Conservation (phyloP, 2,113 vertebrate species). For the Petrocephalus zakoni region DNA sequence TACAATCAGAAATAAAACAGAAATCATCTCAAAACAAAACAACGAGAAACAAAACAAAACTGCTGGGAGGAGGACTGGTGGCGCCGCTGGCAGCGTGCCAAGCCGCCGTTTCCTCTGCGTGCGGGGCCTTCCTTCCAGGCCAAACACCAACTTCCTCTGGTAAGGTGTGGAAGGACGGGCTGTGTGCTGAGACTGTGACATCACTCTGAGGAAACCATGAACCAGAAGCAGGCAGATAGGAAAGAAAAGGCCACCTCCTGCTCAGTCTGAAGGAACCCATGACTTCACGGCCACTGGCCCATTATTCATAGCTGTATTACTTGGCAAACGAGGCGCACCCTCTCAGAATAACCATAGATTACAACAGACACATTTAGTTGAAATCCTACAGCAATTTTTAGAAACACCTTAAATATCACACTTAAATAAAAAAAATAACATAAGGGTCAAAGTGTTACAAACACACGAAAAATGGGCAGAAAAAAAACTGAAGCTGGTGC, state of each 20-base stretch:
- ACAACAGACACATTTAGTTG: background rate
- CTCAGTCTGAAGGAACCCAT: background rate
- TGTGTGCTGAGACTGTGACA: background rate
- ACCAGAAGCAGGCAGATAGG: background rate
- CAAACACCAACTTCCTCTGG: slow-evolving; percentile 1
- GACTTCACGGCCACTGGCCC: background rate
- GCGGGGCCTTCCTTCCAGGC: background rate
- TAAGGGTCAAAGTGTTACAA: background rate
- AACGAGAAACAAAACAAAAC: background rate
- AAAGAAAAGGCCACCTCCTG: background rate
- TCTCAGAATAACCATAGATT: background rate
- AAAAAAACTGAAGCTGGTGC: background rate
- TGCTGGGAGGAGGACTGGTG: background rate
- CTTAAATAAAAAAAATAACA: background rate
- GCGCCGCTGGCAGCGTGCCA: background rate
- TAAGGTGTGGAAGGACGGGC: background rate
- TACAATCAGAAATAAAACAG: slow-evolving; percentile 1
- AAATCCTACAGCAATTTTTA: background rate
- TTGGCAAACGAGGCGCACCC: background rate
- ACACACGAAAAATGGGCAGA: background rate
- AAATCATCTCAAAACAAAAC: background rate
- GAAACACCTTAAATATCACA: background rate
- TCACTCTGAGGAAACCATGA: background rate
- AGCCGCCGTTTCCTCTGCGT: slow-evolving; percentile 5
- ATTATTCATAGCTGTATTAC: no score